A percentile compares a stretch with the other conserved stretches of the same genome.
phyloP scores from a whole-genome alignment of 2,797 vertebrate species.

The Gephyroberyx darwinii region DNA sequence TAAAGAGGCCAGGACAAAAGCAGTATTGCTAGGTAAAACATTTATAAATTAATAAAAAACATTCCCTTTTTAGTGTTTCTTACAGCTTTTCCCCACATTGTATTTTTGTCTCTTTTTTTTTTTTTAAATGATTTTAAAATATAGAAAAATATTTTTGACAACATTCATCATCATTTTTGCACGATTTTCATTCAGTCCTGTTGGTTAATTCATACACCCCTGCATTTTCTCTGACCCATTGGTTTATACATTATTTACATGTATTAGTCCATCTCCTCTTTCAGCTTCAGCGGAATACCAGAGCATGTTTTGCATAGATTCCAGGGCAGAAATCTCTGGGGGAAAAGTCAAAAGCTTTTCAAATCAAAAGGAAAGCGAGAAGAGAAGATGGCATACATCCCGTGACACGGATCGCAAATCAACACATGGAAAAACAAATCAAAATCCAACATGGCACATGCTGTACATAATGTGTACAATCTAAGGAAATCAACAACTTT shows the following conservation, averaged over 20 bases:
- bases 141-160: conserved; percentile 86
- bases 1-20: conserved; percentile 63
- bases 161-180: conserved; percentile 80
- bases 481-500: conserved; percentile 16
- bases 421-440: conserved; percentile 9
- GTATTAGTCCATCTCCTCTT: conserved; percentile 55
- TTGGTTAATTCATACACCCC: conserved; percentile 61
- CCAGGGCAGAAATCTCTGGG: conserved; percentile 56
- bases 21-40: conserved; percentile 83
- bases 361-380: conserved; percentile 19
- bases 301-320: conserved; percentile 85
- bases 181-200: conserved; percentile 70
- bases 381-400: conserved; percentile 11
- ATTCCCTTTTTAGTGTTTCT: conserved; percentile 86
- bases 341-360: conserved; percentile 17
- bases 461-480: neutral
- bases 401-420: conserved; percentile 21
- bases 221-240: conserved; percentile 44
- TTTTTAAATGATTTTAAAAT: conserved; percentile 73
- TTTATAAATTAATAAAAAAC: conserved; percentile 89
- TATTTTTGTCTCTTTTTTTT: conserved; percentile 57
- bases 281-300: conserved; percentile 60
- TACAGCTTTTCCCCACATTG: conserved; percentile 71
- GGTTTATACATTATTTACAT: conserved; percentile 77
- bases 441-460: conserved; percentile 43